Conservation (phyloP, 2,888 invertebrate species). For the Calliphora vomitoria region DNA sequence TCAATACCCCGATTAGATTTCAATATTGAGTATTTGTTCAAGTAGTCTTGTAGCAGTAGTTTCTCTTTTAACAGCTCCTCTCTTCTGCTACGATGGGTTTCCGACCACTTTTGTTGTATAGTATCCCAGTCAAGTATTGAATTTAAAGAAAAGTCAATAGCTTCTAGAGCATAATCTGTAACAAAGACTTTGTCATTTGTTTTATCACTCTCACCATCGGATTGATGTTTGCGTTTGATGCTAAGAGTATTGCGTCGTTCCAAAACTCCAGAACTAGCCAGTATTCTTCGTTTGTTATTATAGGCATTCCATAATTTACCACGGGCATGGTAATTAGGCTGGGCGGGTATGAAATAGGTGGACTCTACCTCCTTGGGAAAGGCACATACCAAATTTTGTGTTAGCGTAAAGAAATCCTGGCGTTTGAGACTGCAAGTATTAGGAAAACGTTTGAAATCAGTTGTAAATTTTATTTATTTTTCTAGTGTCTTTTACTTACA, state of each 20-base stretch:
- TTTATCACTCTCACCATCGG: conserved; percentile 1
- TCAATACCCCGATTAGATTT: conserved; percentile 45
- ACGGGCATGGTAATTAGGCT: conserved; percentile 22
- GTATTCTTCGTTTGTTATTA: conserved; percentile 49
- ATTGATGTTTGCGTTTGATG: conserved; percentile 27
- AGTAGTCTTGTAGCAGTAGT: conserved; percentile 24
- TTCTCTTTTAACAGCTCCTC: conserved; percentile 19
- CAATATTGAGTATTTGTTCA: conserved; percentile 54
- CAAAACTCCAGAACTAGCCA: conserved; percentile 34
- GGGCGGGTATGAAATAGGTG: conserved; percentile 45
- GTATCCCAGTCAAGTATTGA: conserved; percentile 43
- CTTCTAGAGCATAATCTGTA: not conserved
- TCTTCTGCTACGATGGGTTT: conserved; percentile 19
- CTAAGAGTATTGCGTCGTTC: conserved; percentile 16
- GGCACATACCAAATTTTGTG: conserved; percentile 34
- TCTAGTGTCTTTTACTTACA: conserved; percentile 26
- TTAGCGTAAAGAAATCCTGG: conserved; percentile 43
- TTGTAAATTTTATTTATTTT: not conserved
- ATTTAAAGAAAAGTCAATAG: conserved; percentile 38
- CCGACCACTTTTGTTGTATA: conserved; percentile 50
- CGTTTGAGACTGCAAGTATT: conserved; percentile 51
- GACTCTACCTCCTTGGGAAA: conserved; percentile 57
- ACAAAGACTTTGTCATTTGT: conserved; percentile 7
- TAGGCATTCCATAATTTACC: conserved; percentile 64
- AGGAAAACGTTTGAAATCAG: not conserved